Evolutionary conservation across 2,797 vertebrate species (phyloP), one percentile per base, ranked within the genome.

Genomic region (Coranthus polyacanthus): DNA sequence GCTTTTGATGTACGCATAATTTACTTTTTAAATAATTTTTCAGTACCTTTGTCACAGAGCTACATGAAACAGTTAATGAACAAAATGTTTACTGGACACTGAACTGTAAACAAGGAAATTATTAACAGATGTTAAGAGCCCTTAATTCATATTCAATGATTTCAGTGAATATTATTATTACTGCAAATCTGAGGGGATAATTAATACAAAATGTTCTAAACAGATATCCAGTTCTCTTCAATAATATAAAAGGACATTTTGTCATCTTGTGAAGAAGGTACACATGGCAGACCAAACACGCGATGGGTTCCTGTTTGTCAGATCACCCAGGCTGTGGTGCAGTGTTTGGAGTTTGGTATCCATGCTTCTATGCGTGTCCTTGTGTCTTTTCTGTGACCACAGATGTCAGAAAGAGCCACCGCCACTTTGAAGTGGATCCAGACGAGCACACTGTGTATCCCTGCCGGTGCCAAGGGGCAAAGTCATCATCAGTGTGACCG

Each of bases 381-480:
- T 53, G 72, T 37, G 68, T 75, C 79, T 76, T 61, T 46, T 83
- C 78, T 68, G 77, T 53, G 74, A 70, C 60, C 39, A 22, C 45
- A 63, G 34, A 78, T 68, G 79, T 84, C 76, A 64, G 57, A 62
- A 36, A 24, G 44, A 72, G 68, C 55, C 43, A 54, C 51, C 60
- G 6, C 49, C 26, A 12, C 85, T 82, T 70, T 78, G 60, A 71
- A 68, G 63, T 55, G 41, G 53, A 38, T 15, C 21, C 9, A 63
- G 47, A 71, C 66, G 51, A 78, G 79, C 68, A 38, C 24, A 60
- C 59, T 79, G 72, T 71, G 68, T 84, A 61, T 73, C 80, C 63
- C 72, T 49, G 55, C 63, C 58, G 54, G 53, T 83, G 81, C 82
- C 79, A 60, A 45, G 50, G 74, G 78, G 77, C 59, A 71, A 74